Percentiles rank a stretch among this genome's conserved stretches.
These are phyloP conservation scores for Polymixis lichenea DNA, from an alignment of 2,888 invertebrate genomes.

Conservation along the genomic window DNA sequence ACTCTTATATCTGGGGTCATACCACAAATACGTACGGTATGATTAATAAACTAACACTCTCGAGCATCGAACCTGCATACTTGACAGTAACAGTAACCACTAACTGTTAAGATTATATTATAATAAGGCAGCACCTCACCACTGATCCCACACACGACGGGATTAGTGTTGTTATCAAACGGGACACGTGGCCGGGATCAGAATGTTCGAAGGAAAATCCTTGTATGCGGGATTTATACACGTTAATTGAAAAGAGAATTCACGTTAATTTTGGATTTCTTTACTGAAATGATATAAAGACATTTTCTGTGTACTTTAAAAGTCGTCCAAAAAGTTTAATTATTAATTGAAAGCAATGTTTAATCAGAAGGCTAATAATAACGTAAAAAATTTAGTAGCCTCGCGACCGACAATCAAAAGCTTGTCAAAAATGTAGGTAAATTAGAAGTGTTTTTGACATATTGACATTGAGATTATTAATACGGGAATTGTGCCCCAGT, in stretches of 20 bases:
- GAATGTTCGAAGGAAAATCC: slow-evolving; percentile 1
- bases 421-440: no score
- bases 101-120: slow-evolving; percentile 55
- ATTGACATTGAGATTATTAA: no score
- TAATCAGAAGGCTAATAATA: no score
- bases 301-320: no score
- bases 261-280: no score
- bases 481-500: no score
- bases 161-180: slow-evolving; percentile 54
- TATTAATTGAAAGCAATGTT: no score
- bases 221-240: slow-evolving; percentile 22
- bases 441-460: no score
- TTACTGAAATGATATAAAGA: no score
- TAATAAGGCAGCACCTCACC: slow-evolving; percentile 48
- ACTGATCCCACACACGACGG: slow-evolving; percentile 45
- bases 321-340: no score
- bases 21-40: slow-evolving; percentile 17
- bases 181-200: slow-evolving; percentile 17
- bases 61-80: slow-evolving; percentile 50
- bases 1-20: neutral
- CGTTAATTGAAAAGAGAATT: slow-evolving; percentile 30
- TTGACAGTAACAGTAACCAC: slow-evolving; percentile 46
- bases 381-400: no score
- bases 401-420: no score
- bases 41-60: slow-evolving; percentile 19